These are phyloP conservation scores for Serripes groenlandicus DNA, from an alignment of 2,888 invertebrate species.

Conservation along the genomic window DNA sequence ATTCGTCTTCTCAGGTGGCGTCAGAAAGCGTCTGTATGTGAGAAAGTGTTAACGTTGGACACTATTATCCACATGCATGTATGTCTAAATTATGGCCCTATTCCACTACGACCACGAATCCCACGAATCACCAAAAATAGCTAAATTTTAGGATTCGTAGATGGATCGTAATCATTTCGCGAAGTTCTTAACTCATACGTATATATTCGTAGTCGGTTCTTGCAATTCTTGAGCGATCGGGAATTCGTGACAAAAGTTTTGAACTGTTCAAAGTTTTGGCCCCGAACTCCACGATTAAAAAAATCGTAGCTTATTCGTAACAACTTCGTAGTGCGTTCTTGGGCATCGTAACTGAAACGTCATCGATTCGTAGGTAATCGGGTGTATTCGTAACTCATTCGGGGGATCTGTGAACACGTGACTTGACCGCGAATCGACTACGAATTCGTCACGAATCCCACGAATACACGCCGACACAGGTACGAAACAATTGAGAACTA, in stretches of 20 bases:
- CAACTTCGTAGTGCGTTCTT: slow-evolving; percentile 34
- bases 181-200: slow-evolving; percentile 28
- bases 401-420: slow-evolving; percentile 26
- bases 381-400: slow-evolving; percentile 33
- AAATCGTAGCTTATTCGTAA: slow-evolving; percentile 39
- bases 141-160: slow-evolving; percentile 22
- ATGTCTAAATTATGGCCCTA: slow-evolving; percentile 25
- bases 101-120: slow-evolving; percentile 13
- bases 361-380: slow-evolving; percentile 26
- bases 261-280: slow-evolving; percentile 46
- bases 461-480: slow-evolving; percentile 38
- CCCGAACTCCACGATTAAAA: slow-evolving; percentile 32
- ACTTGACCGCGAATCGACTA: slow-evolving; percentile 24
- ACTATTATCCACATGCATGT: no score
- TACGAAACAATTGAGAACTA: slow-evolving; percentile 35
- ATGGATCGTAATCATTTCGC: slow-evolving; percentile 13
- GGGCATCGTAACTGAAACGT: slow-evolving; percentile 12
- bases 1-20: no score
- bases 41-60: no score
- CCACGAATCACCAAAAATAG: slow-evolving; percentile 22
- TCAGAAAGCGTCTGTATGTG: no score
- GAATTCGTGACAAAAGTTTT: slow-evolving; percentile 36
- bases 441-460: slow-evolving; percentile 43
- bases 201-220: slow-evolving; percentile 27
- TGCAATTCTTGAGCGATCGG: slow-evolving; percentile 28